Evolutionary conservation across 2,888 invertebrate species (phyloP).

Genomic region (Chloromyia formosa): DNA sequence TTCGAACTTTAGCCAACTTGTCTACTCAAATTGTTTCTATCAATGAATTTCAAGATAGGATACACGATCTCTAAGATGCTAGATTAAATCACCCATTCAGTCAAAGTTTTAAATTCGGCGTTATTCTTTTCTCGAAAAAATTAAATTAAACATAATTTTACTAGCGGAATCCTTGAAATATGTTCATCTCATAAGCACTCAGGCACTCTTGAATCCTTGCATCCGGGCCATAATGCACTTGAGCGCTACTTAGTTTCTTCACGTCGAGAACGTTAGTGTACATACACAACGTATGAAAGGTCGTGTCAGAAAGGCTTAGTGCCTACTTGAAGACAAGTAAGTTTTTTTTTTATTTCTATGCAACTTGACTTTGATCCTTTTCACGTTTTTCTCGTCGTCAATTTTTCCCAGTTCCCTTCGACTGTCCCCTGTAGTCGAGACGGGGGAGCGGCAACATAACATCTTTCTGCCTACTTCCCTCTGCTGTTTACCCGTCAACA

Average conservation of each 20-base stretch:
- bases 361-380: constrained; percentile 44
- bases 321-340: constrained; percentile 28
- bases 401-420: neutral
- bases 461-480: neutral
- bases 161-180: constrained; percentile 4
- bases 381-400: constrained; percentile 1
- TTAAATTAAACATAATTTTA: neutral
- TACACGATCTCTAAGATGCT: neutral
- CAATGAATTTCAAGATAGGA: neutral
- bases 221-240: constrained; percentile 17
- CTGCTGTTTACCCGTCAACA: neutral
- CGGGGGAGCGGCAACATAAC: neutral
- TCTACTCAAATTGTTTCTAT: neutral
- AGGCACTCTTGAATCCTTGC: neutral
- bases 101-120: no score
- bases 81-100: neutral
- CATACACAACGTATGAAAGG: constrained; percentile 29
- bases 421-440: neutral
- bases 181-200: neutral
- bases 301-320: constrained; percentile 30
- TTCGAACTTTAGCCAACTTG: neutral
- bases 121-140: no score
- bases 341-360: constrained; percentile 21
- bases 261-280: constrained; percentile 10
- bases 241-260: neutral